Evolutionary conservation across 2,113 vertebrate genomes (phyloP).

Genomic region (Cettia cetti): DNA sequence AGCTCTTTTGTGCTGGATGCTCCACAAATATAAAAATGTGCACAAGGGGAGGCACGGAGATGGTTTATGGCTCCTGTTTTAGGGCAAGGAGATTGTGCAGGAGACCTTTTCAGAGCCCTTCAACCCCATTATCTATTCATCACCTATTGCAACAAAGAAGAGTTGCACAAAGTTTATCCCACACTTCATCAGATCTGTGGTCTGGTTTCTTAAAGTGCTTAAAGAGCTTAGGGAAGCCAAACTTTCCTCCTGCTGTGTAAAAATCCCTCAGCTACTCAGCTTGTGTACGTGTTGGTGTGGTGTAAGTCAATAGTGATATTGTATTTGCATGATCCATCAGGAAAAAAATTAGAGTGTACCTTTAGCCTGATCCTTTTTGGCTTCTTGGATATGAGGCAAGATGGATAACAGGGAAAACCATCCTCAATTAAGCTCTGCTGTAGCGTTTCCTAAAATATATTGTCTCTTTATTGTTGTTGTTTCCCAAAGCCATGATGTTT

Average conservation of each 20-base stretch:
- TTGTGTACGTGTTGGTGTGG: rapidly evolving
- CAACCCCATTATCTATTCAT: slow-evolving; percentile 10
- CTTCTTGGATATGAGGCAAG: not conserved
- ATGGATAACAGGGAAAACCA: not conserved
- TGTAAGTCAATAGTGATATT: not conserved
- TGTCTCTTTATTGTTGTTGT: not conserved
- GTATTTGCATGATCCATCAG: not conserved
- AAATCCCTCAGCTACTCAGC: not conserved
- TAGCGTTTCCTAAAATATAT: not conserved
- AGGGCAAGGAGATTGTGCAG: not conserved
- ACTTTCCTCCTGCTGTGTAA: not conserved
- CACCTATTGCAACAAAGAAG: not conserved
- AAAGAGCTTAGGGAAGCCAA: not conserved
- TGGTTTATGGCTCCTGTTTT: slow-evolving; percentile 34
- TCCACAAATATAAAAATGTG: not conserved
- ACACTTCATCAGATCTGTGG: not conserved
- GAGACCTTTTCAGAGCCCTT: slow-evolving; percentile 19
- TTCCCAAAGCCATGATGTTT: not conserved
- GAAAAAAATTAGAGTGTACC: rapidly evolving
- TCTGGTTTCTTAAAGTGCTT: not conserved
- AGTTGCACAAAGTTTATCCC: not conserved
- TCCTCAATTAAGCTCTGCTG: not conserved
- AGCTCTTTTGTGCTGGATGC: slow-evolving; percentile 25
- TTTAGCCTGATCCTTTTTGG: not conserved
- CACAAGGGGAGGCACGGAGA: not conserved